Evolutionary conservation across 2,797 vertebrate genomes (phyloP).

Genomic region (Sitta carolinensis): DNA sequence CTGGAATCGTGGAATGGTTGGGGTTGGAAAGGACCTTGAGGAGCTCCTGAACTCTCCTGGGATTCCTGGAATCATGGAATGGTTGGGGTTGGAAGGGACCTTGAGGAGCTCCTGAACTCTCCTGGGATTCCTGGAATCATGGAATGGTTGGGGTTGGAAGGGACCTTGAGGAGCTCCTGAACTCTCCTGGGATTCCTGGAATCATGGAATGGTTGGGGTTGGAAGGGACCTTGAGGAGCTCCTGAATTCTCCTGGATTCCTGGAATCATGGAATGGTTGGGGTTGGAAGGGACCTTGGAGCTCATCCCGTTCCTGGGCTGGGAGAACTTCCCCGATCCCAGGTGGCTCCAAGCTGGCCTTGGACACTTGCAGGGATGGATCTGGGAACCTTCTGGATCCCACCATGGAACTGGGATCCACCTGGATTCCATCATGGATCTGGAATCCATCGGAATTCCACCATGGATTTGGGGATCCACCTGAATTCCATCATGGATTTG

Average conservation of each 20-base stretch:
- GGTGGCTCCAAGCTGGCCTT: neutral
- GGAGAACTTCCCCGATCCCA: no score
- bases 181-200: neutral
- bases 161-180: neutral
- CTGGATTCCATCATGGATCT: neutral
- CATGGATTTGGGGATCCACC: neutral
- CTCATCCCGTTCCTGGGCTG: neutral
- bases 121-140: neutral
- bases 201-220: neutral
- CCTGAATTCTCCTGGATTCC: neutral
- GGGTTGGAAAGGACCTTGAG: neutral
- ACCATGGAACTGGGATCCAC: no score
- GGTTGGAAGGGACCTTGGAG: neutral
- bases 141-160: no score
- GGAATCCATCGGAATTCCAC: neutral
- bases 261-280: neutral
- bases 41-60: no score
- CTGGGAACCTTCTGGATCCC: no score
- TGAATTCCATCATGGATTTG: neutral
- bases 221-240: no score
- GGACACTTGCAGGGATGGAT: neutral
- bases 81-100: neutral
- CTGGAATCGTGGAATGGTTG: neutral
- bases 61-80: neutral
- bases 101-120: no score